Conservation (phyloP, 2,888 invertebrate species). For the Sthenelais limicola region DNA sequence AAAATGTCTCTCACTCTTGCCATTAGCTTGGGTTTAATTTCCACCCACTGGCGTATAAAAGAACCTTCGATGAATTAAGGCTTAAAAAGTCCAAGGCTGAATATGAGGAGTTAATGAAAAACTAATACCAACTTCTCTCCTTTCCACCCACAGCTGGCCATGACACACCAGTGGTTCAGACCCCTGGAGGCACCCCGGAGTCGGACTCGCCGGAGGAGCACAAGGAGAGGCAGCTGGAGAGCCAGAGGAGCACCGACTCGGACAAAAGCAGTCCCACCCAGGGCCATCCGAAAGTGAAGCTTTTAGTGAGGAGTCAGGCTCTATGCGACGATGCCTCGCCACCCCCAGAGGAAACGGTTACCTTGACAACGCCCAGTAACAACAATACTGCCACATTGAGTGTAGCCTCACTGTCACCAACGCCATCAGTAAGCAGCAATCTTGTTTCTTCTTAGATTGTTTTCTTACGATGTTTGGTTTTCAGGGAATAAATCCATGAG, state of each 20-base stretch:
- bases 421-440: conserved; percentile 32
- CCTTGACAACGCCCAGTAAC: conserved; percentile 10
- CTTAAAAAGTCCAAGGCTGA: too few species aligned
- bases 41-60: too few species aligned
- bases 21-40: too few species aligned
- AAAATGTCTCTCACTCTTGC: too few species aligned
- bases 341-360: conserved; percentile 60
- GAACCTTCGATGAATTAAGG: too few species aligned
- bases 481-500: too few species aligned
- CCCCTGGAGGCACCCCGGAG: conserved; percentile 47
- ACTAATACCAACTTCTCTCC: neutral
- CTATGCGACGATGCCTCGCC: conserved; percentile 85
- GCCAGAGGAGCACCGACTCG: conserved; percentile 45
- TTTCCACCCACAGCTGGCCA: conserved; percentile 25
- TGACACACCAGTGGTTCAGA: conserved; percentile 40
- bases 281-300: conserved; percentile 54
- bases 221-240: conserved; percentile 25
- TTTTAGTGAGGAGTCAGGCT: conserved; percentile 88
- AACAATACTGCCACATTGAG: conserved; percentile 23
- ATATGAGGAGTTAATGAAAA: too few species aligned
- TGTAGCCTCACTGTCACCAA: conserved; percentile 43
- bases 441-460: neutral
- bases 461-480: too few species aligned
- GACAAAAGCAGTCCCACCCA: conserved; percentile 48
- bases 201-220: conserved; percentile 42